Conservation (phyloP, 2,797 vertebrate species). For the Sebastolobus alascanus region DNA sequence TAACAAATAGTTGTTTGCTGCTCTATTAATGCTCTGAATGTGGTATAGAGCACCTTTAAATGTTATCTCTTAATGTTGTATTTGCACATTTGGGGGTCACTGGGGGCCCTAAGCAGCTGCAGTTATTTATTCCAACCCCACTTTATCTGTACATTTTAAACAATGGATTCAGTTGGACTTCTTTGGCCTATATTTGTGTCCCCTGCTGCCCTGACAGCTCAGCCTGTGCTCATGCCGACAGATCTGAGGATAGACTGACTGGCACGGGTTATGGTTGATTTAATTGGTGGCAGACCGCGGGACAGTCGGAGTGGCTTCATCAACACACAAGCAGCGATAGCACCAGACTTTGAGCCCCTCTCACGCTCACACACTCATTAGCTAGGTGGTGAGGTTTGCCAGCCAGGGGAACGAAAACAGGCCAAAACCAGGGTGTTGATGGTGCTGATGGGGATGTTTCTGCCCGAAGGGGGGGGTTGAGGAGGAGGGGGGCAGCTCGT, state of each 20-base stretch:
- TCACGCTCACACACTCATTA: conserved; percentile 8
- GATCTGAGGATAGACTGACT: conserved; percentile 18
- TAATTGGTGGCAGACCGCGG: conserved; percentile 40
- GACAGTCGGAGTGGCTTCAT: conserved; percentile 29
- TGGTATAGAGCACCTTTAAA: too few species aligned
- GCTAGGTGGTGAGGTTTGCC: conserved; percentile 4
- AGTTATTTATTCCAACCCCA: background rate
- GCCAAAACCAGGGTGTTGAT: conserved; percentile 50
- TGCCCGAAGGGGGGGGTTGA: conserved; percentile 26
- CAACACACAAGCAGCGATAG: conserved; percentile 34
- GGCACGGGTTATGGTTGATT: conserved; percentile 5
- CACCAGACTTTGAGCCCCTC: background rate
- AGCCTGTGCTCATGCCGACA: background rate
- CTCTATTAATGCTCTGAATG: too few species aligned
- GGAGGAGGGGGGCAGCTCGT: conserved; percentile 45
- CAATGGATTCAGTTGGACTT: background rate
- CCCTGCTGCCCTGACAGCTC: background rate
- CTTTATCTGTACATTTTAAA: background rate
- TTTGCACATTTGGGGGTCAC: background rate
- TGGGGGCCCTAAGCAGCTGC: background rate
- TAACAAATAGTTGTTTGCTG: too few species aligned
- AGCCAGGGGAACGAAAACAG: conserved; percentile 21
- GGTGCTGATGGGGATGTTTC: conserved; percentile 64
- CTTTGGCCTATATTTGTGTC: background rate
- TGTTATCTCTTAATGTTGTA: background rate